phyloP scores from a whole-genome alignment of 1,140 invertebrate species.

The Zelostemma sp. region DNA sequence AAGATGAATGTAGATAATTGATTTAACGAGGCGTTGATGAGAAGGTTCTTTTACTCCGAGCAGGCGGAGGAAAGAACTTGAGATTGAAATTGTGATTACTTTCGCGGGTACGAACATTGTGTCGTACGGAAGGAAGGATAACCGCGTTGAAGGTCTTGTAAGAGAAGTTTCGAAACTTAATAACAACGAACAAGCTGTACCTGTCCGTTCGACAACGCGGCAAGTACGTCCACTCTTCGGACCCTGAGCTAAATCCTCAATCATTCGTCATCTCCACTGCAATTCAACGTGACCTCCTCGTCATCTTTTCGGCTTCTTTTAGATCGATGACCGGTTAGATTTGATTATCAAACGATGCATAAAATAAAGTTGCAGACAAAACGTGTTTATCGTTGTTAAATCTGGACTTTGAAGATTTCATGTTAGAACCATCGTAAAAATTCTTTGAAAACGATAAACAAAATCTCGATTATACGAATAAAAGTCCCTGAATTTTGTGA shows the following conservation, averaged over 20 bases:
- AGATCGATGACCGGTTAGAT: conserved; percentile 19
- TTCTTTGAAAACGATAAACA: no score
- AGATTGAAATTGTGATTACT: conserved; percentile 6
- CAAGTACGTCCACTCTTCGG: conserved; percentile 43
- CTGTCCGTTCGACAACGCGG: conserved; percentile 16
- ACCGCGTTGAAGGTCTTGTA: conserved; percentile 31
- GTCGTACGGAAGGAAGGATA: conserved; percentile 45
- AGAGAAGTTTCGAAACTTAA: conserved; percentile 43
- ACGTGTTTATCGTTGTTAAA: no score
- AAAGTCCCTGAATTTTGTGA: no score
- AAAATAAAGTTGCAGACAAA: no score
- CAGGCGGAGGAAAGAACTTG: neutral
- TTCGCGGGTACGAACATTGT: neutral
- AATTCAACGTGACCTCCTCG: conserved; percentile 29
- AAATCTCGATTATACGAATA: no score
- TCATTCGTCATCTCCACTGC: conserved; percentile 31
- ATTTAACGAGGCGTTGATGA: no score
- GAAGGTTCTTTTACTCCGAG: neutral
- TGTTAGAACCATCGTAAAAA: no score
- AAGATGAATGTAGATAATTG: no score
- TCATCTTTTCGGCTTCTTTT: conserved; percentile 27
- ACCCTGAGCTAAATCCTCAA: conserved; percentile 53
- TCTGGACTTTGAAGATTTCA: no score
- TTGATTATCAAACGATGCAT: no score
- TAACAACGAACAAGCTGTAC: conserved; percentile 22